Percentiles rank a stretch among this genome's conserved stretches.
Conservation (phyloP, 2,113 vertebrate species). For the Rhagologus leucostigma region DNA sequence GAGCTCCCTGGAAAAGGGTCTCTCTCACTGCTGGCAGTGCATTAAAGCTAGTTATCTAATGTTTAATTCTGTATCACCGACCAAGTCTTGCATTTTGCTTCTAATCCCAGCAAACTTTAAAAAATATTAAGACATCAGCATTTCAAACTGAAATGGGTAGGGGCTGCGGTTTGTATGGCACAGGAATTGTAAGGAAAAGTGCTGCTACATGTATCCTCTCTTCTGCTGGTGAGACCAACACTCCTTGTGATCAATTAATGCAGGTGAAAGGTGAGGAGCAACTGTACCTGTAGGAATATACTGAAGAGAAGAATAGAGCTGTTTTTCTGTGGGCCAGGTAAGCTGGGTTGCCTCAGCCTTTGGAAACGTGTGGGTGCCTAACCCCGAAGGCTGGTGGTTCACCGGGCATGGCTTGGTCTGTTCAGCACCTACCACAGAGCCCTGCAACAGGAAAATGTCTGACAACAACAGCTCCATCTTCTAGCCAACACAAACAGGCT, state of each 20-base stretch:
- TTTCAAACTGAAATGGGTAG: neutral
- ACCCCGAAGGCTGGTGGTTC: neutral
- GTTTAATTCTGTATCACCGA: neutral
- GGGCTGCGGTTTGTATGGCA: neutral
- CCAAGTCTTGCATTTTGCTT: neutral
- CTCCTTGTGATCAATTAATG: neutral
- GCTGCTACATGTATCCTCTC: neutral
- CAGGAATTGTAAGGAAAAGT: neutral
- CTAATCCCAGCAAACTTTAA: neutral
- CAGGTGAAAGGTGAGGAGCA: neutral
- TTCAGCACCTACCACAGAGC: neutral
- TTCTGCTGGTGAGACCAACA: neutral
- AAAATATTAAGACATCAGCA: neutral
- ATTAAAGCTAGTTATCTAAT: neutral
- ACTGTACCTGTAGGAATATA: neutral
- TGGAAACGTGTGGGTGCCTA: neutral
- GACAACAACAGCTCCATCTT: neutral
- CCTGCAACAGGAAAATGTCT: neutral
- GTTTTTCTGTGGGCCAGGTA: neutral
- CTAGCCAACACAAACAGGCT: neutral
- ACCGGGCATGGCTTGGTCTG: fast-evolving
- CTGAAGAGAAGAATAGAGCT: neutral
- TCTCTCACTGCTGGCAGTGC: neutral
- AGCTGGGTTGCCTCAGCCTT: neutral
- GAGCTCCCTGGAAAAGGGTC: neutral